Evolutionary conservation across 2,113 vertebrate genomes (phyloP), one percentile per base, ranked within the genome.

Genomic region (Myrmecophaga tridactyla): DNA sequence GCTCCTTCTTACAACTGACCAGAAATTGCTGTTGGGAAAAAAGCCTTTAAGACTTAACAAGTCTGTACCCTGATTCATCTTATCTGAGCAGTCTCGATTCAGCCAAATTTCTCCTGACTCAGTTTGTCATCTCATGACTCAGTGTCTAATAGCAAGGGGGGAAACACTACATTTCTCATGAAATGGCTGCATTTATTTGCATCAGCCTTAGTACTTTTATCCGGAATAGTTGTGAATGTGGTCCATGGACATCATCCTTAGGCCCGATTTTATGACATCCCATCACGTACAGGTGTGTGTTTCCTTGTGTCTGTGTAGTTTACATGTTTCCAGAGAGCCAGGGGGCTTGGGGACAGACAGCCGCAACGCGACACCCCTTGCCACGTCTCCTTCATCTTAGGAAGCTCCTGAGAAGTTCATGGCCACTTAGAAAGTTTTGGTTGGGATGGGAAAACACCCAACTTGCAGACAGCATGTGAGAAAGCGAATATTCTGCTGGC

Each of bases 301-400:
- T n/a, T 63, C 51, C 63, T 63, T 15, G 62, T 18, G 1, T 4
- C 14, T 23, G 1, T 1, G 2, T 0, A 6, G 29, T 9, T 25
- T 14, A 27, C 1, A 20, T 67, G 15, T 56, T 29, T 41, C 4
- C 29, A 6, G 3, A 31, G 1, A 1, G 36, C 31, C 14, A n/a
- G 5, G 31, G 13, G 31, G 14, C 63, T 2, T 9, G 14, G 46
- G 20, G 23, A 2, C 23, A 0, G 2, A 2, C 1, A 3, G 27
- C 9, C 0, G 13, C 15, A 1, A 36, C 6, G 2, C 6, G 12
- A 2, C n/a, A n/a, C n/a, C n/a, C n/a, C n/a, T n/a, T n/a, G n/a
- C n/a, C n/a, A n/a, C n/a, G n/a, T n/a, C n/a, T 0, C n/a, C 7
- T 7, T 0, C 21, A 17, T n/a, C 53, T 25, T 0, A 0, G 34